Evolutionary conservation across 1,140 invertebrate genomes (phyloP).

Genomic region (Leptopilina clavipes): DNA sequence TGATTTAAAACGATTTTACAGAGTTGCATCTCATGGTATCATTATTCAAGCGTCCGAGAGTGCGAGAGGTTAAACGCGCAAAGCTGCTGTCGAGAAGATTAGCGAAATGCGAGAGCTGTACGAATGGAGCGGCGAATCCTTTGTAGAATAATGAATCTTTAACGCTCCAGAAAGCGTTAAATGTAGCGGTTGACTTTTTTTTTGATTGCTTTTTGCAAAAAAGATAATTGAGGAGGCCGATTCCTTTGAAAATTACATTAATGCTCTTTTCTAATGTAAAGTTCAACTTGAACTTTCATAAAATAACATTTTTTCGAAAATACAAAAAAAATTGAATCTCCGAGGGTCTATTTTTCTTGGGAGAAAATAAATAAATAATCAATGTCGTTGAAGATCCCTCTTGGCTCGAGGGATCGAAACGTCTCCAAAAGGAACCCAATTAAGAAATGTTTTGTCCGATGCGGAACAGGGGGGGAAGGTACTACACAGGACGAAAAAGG

Average conservation of each 20-base stretch:
- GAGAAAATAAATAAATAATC: constrained; percentile 55
- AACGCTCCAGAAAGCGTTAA: constrained; percentile 27
- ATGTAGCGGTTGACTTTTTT: constrained; percentile 31
- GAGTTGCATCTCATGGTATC: neutral
- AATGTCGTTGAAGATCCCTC: constrained; percentile 48
- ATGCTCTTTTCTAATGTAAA: constrained; percentile 14
- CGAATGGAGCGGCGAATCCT: constrained; percentile 32
- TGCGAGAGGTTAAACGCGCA: constrained; percentile 27
- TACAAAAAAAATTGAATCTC: too few relatives aligned
- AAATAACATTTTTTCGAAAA: too few relatives aligned
- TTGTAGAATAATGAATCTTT: constrained; percentile 34
- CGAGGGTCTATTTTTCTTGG: too few relatives aligned
- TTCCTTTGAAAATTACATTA: constrained; percentile 24
- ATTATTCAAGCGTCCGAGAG: constrained; percentile 18
- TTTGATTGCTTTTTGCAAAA: neutral
- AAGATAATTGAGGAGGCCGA: constrained; percentile 18
- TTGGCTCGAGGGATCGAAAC: constrained; percentile 49
- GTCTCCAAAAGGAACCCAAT: constrained; percentile 70
- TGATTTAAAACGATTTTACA: constrained; percentile 1
- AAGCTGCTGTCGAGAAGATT: constrained; percentile 34
- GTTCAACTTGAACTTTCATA: neutral
- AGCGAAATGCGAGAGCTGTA: constrained; percentile 33
- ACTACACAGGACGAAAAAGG: constrained; percentile 43
- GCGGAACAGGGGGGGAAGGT: constrained; percentile 46
- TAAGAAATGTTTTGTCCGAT: constrained; percentile 76